Evolutionary conservation across 2,797 vertebrate species (phyloP).

Genomic region (Botia kubotai): DNA sequence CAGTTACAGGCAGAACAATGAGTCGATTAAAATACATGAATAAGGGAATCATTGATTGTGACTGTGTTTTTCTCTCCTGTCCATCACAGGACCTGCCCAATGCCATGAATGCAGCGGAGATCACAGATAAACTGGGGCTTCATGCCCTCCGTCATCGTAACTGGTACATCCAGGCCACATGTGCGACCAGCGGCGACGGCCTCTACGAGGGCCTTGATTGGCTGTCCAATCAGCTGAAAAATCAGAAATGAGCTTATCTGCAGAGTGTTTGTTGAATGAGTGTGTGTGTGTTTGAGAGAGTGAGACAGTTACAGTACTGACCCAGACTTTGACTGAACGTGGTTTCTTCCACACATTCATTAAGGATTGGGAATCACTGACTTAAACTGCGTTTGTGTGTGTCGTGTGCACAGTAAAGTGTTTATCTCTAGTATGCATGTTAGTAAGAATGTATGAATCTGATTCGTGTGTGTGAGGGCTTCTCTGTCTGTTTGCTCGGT

Average conservation of each 20-base stretch:
- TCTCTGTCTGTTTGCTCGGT: slow-evolving; percentile 78
- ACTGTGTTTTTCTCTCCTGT: not conserved
- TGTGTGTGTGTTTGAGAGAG: slow-evolving; percentile 43
- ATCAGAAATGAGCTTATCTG: slow-evolving; percentile 86
- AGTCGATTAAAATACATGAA: not conserved
- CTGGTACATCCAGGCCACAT: slow-evolving; percentile 89
- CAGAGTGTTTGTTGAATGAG: slow-evolving; percentile 68
- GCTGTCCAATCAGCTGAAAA: slow-evolving; percentile 88
- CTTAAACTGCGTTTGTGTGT: slow-evolving; percentile 39
- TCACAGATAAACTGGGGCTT: slow-evolving; percentile 86
- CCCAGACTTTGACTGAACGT: slow-evolving; percentile 67
- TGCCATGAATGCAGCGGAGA: slow-evolving; percentile 87
- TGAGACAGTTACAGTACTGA: slow-evolving; percentile 72
- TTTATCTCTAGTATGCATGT: slow-evolving; percentile 41
- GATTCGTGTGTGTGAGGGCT: slow-evolving; percentile 60
- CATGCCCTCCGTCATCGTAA: slow-evolving; percentile 83
- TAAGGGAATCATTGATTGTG: not conserved
- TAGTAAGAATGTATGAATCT: slow-evolving; percentile 43
- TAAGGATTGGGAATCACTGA: slow-evolving; percentile 61
- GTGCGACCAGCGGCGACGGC: slow-evolving; percentile 85
- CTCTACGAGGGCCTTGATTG: slow-evolving; percentile 87
- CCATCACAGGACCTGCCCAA: slow-evolving; percentile 82
- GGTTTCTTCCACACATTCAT: slow-evolving; percentile 56
- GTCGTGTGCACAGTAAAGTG: slow-evolving; percentile 41
- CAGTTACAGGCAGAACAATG: not conserved